Base-by-base conservation (phyloP, 2,113 vertebrate genomes). In the Lipophrys pholis region DNA sequence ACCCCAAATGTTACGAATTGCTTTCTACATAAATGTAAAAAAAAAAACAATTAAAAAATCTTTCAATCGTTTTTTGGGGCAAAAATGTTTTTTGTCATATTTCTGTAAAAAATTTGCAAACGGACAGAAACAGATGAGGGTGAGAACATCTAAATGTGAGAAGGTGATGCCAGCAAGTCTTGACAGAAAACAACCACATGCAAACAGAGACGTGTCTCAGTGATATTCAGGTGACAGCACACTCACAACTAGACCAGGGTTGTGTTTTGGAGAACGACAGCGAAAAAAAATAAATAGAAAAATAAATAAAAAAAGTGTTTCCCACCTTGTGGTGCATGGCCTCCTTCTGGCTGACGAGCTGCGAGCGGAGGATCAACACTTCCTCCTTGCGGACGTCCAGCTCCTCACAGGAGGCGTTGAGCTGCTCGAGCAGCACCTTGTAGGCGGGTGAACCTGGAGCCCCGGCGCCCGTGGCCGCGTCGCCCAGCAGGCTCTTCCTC, bases 381-480 rank as follows among this genome's bases (percentile, higher is more conserved):
- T 99, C 98, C 58, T 99, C 98, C 85, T 98, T 99, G 41, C 98
- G 96, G 0, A 99, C 97, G 17, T 99, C 97, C 1, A 99, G 94
- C 88, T 99, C 97, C 51, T 99, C 97, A 1, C 94, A 98, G 58
- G 97, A 95, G 0, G 97, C 88, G 40, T 95, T 96, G 78, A 99
- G 91, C 87, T 99, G 97, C 3, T 99, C 97, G 89, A 99, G 92
- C 8, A 99, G 95, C 42, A 99, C 96, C 42, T 95, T 94, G 85
- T 99, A 99, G 0, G 96, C 96, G 0, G 96, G 96, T 0, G 95
- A 95, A 0, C 97, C 97, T 0, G 96, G 96, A 2, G 95, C 95
- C 0, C 95, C 95, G 6, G 95, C 88, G 8, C 91, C 89, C 0
- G 97, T 90, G 1, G 95, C 86, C 0, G 91, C 84, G 0, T 95